Percentiles rank a stretch among this genome's conserved stretches.
These are phyloP conservation scores for Shargacucullia verbasci DNA, from an alignment of 2,888 invertebrate species.

Conservation along the genomic window DNA sequence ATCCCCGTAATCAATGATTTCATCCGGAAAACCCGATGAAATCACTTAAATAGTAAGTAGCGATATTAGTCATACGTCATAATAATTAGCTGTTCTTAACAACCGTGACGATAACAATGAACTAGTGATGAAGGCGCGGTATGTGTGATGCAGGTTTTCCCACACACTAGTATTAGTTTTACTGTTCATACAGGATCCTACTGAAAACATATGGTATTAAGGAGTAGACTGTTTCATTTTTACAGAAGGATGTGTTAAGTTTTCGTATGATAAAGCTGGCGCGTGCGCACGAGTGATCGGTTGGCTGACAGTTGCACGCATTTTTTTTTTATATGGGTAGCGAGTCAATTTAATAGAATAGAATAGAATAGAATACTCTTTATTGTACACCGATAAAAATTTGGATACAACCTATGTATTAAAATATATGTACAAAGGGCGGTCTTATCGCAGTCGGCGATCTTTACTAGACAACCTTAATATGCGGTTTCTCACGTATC, in stretches of 20 bases:
- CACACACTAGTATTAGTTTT: slow-evolving; percentile 1
- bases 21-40: slow-evolving; percentile 39
- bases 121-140: slow-evolving; percentile 5
- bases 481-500: too few relatives aligned
- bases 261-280: too few relatives aligned
- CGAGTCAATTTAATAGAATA: too few relatives aligned
- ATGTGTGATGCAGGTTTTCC: slow-evolving; percentile 27
- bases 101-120: slow-evolving; percentile 24
- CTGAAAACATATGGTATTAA: slow-evolving; percentile 16
- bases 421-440: too few relatives aligned
- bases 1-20: slow-evolving; percentile 31
- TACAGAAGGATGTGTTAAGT: slow-evolving; percentile 19
- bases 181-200: slow-evolving; percentile 16
- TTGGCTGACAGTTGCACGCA: too few relatives aligned
- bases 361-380: too few relatives aligned
- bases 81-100: slow-evolving; percentile 30
- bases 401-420: too few relatives aligned
- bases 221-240: slow-evolving; percentile 40
- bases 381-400: too few relatives aligned
- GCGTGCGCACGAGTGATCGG: too few relatives aligned
- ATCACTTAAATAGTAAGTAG: slow-evolving; percentile 31
- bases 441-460: too few relatives aligned
- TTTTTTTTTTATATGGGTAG: too few relatives aligned
- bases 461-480: too few relatives aligned
- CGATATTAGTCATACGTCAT: slow-evolving; percentile 34